Evolutionary conservation across 2,113 vertebrate genomes (phyloP), one percentile per base, ranked within the genome.

Genomic region (Crotophaga sulcirostris): DNA sequence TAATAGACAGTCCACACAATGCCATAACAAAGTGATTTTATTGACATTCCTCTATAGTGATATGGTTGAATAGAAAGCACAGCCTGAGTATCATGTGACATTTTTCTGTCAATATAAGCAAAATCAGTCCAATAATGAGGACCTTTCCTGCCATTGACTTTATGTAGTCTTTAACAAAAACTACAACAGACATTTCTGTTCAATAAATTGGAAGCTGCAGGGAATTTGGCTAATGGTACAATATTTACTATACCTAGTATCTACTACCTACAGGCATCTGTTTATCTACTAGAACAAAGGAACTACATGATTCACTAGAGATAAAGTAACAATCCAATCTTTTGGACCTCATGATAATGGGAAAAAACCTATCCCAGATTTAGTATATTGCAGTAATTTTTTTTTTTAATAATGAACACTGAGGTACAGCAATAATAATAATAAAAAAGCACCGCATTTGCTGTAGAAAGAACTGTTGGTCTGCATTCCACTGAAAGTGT

Each of bases 21-120:
- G 96, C 95, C 97, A 98, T 98, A 98, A 98, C 98, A 99, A 99
- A 99, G 95, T 98, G 97, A 98, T 94, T 99, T 99, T 99, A 99
- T 99, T 99, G 97, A 98, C 97, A 98, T 98, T 98, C 98, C 97
- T 98, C 97, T 98, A 97, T 98, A 98, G 97, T 97, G 97, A 97
- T 98, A 98, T 98, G 97, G 97, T 98, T 97, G 95, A 98, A 98
- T 97, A 97, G 95, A 98, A 97, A 98, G 98, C 98, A 97, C 94
- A 98, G 98, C 98, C 98, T 98, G 98, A 99, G 98, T 97, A 98
- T 98, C 98, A 97, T 97, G 93, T 98, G 97, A 98, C 97, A 97
- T 96, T 97, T 98, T 96, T 97, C 96, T 94, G 93, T 97, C 93
- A 96, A 98, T 96, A 96, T 77, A 97, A 98, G 97, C 98, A 98